Base-by-base conservation (phyloP, 2,888 invertebrate genomes). In the Hipparchia semele region DNA sequence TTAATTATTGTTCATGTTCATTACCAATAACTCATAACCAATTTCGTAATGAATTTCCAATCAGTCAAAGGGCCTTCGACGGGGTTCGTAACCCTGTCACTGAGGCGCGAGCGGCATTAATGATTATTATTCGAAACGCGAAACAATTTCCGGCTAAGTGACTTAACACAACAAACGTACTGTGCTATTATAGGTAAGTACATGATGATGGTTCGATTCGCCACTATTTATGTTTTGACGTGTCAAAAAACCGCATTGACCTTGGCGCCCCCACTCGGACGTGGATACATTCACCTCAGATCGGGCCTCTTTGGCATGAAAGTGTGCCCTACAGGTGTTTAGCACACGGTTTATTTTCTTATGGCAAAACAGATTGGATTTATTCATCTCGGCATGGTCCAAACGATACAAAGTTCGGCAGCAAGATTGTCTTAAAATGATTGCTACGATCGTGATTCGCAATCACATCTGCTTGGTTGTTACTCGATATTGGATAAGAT, bases 211-310 rank as follows among this genome's bases (percentile, higher is more conserved):
- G 85, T 84, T 86, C 85, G 84, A 83, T 84, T 83, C 81, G 86
- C 86, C 82, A 87, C 88, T 91, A 91, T 90, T 91, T 91, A 88
- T 89, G 87, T 85, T 79, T 82, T 84, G 88, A 87, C 86, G 92
- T 92, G 92, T 93, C 92, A 94, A 94, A 93, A 92, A 93, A 91
- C 93, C 87, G 85, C 84, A 80, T 84, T 87, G 93, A 92, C 93
- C 93, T 94, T 94, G 93, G 82, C 88, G 91, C 92, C 92, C 90
- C 91, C 92, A 87, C 92, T 87, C 91, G 91, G 90, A 83, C 90
- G 86, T 83, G 77, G 80, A 88, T 90, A 89, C 93, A 84, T 93
- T 93, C 92, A 93, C 93, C 93, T 93, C 91, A 88, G 90, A 88
- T 89, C 90, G 86, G 92, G 91, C 91, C 91, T 88, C 86, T 80